Evolutionary conservation across 2,113 vertebrate genomes (phyloP), one percentile per base, ranked within the genome.

Genomic region (Peucedramus taeniatus): DNA sequence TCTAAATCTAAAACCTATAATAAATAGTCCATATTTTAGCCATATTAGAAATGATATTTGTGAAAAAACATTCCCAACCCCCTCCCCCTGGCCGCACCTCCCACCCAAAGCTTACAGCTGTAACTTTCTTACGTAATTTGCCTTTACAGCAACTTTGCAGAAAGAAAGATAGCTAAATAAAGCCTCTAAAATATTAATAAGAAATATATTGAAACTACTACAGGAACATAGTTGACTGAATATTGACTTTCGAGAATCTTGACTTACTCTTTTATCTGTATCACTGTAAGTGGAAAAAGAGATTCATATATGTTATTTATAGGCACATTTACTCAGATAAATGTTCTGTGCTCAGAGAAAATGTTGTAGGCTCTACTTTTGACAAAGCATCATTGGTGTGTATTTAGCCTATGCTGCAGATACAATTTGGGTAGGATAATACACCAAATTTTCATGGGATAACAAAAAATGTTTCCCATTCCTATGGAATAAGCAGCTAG

Each of bases 41-140:
- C 2, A 18, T 27, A 37, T 54, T 47, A 76, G 27, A 87, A 92
- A 47, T 11, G 75, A 33, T 13, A 1, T 60, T 91, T 59, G 14
- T 37, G 27, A 2, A 71, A 65, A 26, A 70, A 31, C 9, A 15
- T 18, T 19, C 7, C 6, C 21, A 57, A 15, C 56, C 23, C 3
- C 5, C 9, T 20, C 33, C 15, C 9, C 39, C 18, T 3, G 0
- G 3, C n/a, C 6, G 3, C 35, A 42, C 1, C 7, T 6, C 1
- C 1, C 7, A 42, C 7, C 5, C 35, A 79, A 83, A 65, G 2
- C 5, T 71, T 57, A 27, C 5, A 79, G 10, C 18, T 72, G 11
- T 35, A 84, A 44, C 42, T 60, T 66, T 17, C 24, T 56, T 65
- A 61, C 0, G 0, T 40, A 23, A 50, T 7, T 72, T 91, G 8